These are phyloP conservation scores for Aphaenogaster rudis DNA, from an alignment of 1,140 invertebrate species.

Conservation along the genomic window DNA sequence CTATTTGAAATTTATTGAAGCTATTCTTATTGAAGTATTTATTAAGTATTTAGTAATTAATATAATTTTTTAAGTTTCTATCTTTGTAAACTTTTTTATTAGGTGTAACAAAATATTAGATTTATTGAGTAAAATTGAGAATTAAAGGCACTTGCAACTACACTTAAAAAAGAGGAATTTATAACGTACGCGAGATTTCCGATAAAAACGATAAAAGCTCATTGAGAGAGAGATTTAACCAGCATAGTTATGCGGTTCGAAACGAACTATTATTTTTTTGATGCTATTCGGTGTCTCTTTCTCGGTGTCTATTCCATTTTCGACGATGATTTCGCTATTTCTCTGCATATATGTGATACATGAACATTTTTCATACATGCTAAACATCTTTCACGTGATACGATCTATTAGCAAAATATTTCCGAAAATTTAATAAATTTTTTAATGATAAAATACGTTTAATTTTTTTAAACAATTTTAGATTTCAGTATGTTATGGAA, in stretches of 20 bases:
- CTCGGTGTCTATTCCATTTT: background rate
- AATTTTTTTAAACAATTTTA: conserved; percentile 17
- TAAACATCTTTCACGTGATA: background rate
- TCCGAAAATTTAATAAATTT: background rate
- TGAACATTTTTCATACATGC: background rate
- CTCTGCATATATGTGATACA: background rate
- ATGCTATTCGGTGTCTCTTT: background rate
- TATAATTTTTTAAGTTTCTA: too few species aligned
- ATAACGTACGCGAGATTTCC: background rate
- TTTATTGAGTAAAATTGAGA: conserved; percentile 8
- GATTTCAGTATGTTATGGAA: background rate
- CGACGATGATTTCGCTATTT: background rate
- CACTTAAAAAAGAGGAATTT: background rate
- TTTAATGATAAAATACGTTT: background rate
- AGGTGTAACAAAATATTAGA: background rate
- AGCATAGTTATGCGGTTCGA: background rate
- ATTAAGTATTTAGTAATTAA: too few species aligned
- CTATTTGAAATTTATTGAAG: background rate
- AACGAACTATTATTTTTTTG: conserved; percentile 18
- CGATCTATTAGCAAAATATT: background rate
- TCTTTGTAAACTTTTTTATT: background rate
- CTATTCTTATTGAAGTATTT: too few species aligned
- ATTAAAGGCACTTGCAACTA: background rate
- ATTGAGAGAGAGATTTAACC: conserved; percentile 7
- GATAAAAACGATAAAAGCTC: conserved; percentile 20